Conservation (phyloP, 2,888 invertebrate species). For the Troilus luridus region DNA sequence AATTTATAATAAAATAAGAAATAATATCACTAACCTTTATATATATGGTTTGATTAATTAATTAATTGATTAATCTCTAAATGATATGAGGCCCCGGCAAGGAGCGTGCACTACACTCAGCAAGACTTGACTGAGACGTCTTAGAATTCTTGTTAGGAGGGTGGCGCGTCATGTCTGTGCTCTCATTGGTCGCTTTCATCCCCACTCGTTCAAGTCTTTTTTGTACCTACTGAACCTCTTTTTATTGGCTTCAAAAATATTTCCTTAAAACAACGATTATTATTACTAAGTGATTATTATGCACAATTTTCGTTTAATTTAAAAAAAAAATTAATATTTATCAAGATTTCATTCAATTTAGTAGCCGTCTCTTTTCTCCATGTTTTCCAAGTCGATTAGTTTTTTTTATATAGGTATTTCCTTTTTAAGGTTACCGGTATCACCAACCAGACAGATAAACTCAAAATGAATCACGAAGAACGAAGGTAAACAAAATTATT, state of each 20-base stretch:
- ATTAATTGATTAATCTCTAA: background rate
- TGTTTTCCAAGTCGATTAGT: no score
- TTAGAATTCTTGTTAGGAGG: background rate
- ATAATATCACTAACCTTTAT: background rate
- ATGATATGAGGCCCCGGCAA: background rate
- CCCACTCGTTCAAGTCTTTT: background rate
- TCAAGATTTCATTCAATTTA: no score
- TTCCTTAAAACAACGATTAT: slow-evolving; percentile 1
- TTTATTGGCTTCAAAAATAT: background rate
- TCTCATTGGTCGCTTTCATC: background rate
- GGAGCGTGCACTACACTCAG: background rate
- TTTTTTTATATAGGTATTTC: no score
- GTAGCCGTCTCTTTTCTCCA: no score
- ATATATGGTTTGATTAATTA: no score
- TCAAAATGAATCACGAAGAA: no score
- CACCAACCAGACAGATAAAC: no score
- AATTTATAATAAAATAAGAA: background rate
- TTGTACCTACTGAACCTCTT: background rate
- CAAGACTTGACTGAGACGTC: background rate
- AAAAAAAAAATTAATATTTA: no score
- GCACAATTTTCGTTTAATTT: background rate
- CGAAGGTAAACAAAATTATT: no score
- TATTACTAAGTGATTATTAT: background rate
- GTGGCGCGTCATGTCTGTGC: background rate
- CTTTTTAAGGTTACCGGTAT: no score